Evolutionary conservation across 2,113 vertebrate genomes (phyloP).

Genomic region (Paracanthobrama guichenoti): DNA sequence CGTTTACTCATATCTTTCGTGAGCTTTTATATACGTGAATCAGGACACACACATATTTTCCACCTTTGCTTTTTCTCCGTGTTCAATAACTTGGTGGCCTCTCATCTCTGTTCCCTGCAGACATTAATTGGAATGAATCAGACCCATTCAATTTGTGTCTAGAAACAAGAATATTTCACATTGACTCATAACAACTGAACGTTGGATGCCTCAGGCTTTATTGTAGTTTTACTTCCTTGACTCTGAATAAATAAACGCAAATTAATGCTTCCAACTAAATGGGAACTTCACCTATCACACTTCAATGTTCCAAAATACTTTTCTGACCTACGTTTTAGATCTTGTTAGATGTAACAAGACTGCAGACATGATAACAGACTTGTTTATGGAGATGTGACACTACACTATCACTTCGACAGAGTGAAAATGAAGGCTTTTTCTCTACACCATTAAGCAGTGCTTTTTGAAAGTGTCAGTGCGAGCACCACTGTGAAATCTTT

Average conservation of each 20-base stretch:
- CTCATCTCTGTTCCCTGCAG: slow-evolving; percentile 7
- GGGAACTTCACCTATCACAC: neutral
- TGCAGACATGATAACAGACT: slow-evolving; percentile 9
- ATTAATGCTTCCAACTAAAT: neutral
- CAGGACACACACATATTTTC: neutral
- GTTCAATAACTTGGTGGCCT: neutral
- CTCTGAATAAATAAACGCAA: neutral
- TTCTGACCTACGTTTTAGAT: neutral
- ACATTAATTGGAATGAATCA: slow-evolving; percentile 7
- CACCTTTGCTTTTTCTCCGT: neutral
- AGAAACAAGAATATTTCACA: neutral
- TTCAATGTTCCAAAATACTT: neutral
- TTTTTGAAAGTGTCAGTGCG: neutral
- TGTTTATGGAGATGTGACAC: neutral
- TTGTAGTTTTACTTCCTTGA: neutral
- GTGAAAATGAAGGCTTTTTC: slow-evolving; percentile 5
- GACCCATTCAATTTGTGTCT: slow-evolving; percentile 3
- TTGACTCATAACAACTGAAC: neutral
- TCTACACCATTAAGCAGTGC: slow-evolving; percentile 1
- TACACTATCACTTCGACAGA: neutral
- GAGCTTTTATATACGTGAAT: neutral
- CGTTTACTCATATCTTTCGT: neutral
- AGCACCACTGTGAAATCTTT: slow-evolving; percentile 15
- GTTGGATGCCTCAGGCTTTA: neutral
- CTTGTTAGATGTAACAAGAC: neutral